Base-by-base conservation (phyloP, 2,797 vertebrate species). In the Thunnus albacares region DNA sequence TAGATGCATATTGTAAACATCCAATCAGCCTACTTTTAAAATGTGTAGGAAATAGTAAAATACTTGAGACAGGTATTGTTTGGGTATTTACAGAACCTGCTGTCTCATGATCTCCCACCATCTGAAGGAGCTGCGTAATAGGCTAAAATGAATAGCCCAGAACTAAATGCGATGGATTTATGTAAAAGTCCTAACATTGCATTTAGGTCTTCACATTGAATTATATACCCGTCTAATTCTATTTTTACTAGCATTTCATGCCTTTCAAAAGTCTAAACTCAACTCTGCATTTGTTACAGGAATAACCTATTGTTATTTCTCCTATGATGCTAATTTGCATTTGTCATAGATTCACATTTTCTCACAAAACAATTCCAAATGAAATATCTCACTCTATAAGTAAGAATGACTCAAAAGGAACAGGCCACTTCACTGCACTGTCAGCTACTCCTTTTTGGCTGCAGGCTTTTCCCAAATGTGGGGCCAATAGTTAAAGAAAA, bases 381-480 rank as follows among this genome's bases (percentile, higher is more conserved):
- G n/a, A 80, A 45, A 63, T 18, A 49, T 49, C 5, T 49, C 45
- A 49, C 45, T 49, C 8, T 18, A 18, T 18, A 49, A 49, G 15
- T 0, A 18, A 28, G 24, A 60, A 20, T 67, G 28, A 56, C 30
- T 71, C 45, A 24, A 53, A 81, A 60, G 28, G 11, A 75, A 59
- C 51, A 56, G 38, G 51, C 20, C 65, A 70, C 60, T 43, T 78
- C 30, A 18, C 51, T 69, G 63, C 22, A 64, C 78, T 60, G 43
- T 74, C 62, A 67, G 74, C 51, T 83, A 62, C 74, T 86, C 30
- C 64, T 75, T 71, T 77, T 38, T 86, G 61, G 51, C 73, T 14
- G 38, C 70, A 83, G 57, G 75, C 13, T 73, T 73, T 83, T 74
- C 56, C 59, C 38, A 51, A 66, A 18, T 61, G 41, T 67, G 47